These are phyloP conservation scores for Nycticebus coucang DNA, from an alignment of 2,113 vertebrate species.

Conservation along the genomic window DNA sequence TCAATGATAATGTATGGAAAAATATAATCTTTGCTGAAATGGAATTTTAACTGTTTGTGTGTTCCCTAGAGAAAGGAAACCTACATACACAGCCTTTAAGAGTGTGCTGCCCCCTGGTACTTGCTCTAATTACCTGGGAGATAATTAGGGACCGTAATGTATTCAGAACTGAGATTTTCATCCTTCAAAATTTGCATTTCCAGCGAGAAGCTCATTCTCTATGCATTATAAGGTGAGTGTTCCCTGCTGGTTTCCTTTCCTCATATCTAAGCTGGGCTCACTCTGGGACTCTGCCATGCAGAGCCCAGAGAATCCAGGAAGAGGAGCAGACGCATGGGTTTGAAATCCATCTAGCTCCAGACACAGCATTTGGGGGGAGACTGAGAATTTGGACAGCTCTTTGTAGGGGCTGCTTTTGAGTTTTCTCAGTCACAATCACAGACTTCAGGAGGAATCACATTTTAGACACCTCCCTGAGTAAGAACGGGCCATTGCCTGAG, in stretches of 20 bases:
- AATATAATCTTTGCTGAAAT: background rate
- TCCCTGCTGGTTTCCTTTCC: slow-evolving; percentile 65
- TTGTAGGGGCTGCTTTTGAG: background rate
- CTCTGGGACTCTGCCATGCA: background rate
- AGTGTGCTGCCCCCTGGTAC: slow-evolving; percentile 68
- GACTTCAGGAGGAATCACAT: background rate
- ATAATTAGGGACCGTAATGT: slow-evolving; percentile 78
- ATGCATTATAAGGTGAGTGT: slow-evolving; percentile 16
- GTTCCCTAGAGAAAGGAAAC: background rate
- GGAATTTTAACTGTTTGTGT: slow-evolving; percentile 3
- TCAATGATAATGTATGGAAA: background rate
- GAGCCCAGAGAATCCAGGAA: background rate
- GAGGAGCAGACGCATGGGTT: background rate
- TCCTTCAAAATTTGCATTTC: slow-evolving; percentile 76
- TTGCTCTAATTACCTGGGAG: slow-evolving; percentile 77
- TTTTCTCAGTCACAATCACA: background rate
- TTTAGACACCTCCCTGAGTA: background rate
- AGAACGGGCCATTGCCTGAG: background rate
- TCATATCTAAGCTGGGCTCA: background rate
- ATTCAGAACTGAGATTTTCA: slow-evolving; percentile 76
- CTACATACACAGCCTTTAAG: background rate
- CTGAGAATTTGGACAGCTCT: slow-evolving; percentile 3
- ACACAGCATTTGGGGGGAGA: background rate
- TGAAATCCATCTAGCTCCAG: background rate
- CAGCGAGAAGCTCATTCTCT: slow-evolving; percentile 67